A percentile compares a stretch with the other conserved stretches of the same genome.
These are phyloP conservation scores for Sericinus montela DNA, from an alignment of 2,888 invertebrate species.

Conservation along the genomic window DNA sequence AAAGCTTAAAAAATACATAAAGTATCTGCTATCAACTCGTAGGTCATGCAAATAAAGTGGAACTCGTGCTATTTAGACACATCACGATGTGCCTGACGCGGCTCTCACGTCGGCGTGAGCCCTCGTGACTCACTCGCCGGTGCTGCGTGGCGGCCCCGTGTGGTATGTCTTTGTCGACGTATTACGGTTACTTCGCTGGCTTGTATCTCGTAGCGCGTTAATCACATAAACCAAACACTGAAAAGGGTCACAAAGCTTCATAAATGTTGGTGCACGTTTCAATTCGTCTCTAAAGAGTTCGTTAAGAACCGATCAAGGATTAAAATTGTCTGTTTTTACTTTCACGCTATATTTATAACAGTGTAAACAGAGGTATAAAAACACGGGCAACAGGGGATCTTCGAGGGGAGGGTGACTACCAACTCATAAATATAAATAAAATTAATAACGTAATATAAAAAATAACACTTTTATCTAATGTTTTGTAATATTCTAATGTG, in stretches of 20 bases:
- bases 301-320: no score
- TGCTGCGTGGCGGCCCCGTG: slow-evolving; percentile 25
- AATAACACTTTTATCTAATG: background rate
- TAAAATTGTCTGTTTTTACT: no score
- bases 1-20: slow-evolving; percentile 42
- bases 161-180: slow-evolving; percentile 29
- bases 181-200: slow-evolving; percentile 44
- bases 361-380: no score
- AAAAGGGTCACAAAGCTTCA: no score
- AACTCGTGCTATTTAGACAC: slow-evolving; percentile 42
- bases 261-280: no score
- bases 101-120: slow-evolving; percentile 36
- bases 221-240: slow-evolving; percentile 20
- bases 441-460: background rate
- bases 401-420: no score
- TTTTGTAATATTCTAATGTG: slow-evolving; percentile 9
- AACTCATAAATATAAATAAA: no score
- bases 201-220: slow-evolving; percentile 31
- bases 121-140: slow-evolving; percentile 31
- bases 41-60: slow-evolving; percentile 45
- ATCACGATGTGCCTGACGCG: slow-evolving; percentile 45
- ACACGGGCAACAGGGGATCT: no score
- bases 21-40: slow-evolving; percentile 25
- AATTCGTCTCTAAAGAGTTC: no score
- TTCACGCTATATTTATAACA: no score